phyloP scores from a whole-genome alignment of 1,140 invertebrate species.

The Lepidurus arcticus region DNA sequence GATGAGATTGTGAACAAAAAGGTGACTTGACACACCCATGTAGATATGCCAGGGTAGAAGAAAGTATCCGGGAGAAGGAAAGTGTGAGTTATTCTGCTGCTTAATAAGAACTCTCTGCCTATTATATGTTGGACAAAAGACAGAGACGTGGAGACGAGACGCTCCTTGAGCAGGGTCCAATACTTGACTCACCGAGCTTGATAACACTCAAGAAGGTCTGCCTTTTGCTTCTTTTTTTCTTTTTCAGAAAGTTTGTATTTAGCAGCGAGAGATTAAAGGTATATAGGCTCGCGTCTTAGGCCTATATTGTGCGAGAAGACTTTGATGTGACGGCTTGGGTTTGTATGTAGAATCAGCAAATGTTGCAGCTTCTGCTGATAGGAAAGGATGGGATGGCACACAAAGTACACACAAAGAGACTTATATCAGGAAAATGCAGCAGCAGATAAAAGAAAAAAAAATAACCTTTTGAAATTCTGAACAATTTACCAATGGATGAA shows the following conservation, averaged over 20 bases:
- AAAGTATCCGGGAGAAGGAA: not conserved
- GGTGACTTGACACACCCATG: conserved; percentile 3
- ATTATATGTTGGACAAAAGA: conserved; percentile 4
- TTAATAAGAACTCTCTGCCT: conserved; percentile 8
- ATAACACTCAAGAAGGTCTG: not conserved
- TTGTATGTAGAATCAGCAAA: conserved; percentile 8
- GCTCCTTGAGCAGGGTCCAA: not conserved
- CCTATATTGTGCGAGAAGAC: not conserved
- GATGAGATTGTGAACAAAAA: not conserved
- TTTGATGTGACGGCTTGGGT: conserved; percentile 1
- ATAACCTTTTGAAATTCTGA: not conserved
- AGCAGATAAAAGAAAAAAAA: not conserved
- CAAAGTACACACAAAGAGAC: too few species aligned
- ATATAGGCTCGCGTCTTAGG: not conserved
- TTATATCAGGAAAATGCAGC: too few species aligned
- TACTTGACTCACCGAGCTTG: conserved; percentile 4
- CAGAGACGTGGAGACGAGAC: not conserved
- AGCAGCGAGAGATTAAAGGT: not conserved
- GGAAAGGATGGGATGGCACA: not conserved
- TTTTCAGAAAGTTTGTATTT: not conserved
- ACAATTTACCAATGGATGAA: not conserved
- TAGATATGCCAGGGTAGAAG: not conserved
- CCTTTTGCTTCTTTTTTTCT: not conserved
- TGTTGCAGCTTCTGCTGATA: not conserved
- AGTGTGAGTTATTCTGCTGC: not conserved